Percentiles rank a stretch among this genome's conserved stretches.
Conservation (phyloP, 2,888 invertebrate genomes). For the Calliscelio sp. region DNA sequence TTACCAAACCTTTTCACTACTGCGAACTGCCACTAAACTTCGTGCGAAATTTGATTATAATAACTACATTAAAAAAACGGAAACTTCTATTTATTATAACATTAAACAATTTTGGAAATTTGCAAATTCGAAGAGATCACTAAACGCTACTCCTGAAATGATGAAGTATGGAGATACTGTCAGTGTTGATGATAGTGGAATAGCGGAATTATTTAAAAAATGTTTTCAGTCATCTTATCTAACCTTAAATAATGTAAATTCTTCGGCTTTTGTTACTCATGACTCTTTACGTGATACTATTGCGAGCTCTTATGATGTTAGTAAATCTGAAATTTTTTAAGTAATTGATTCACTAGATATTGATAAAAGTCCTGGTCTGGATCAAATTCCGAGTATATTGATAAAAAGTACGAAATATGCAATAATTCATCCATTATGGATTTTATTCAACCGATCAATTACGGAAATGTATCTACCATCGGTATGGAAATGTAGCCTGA, state of each 20-base stretch:
- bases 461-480: neutral
- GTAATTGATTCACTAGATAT: slow-evolving; percentile 1
- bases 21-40: neutral
- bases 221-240: slow-evolving; percentile 8
- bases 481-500: slow-evolving; percentile 22
- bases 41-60: neutral
- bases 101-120: slow-evolving; percentile 14
- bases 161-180: no score
- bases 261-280: no score
- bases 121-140: slow-evolving; percentile 6
- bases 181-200: neutral
- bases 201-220: neutral
- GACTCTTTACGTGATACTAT: no score
- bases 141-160: no score
- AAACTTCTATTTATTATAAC: neutral
- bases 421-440: neutral
- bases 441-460: slow-evolving; percentile 13
- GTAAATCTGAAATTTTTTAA: neutral
- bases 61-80: slow-evolving; percentile 1
- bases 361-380: slow-evolving; percentile 6
- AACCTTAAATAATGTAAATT: neutral
- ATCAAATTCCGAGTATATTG: neutral
- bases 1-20: slow-evolving; percentile 8
- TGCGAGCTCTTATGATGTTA: no score
- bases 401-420: neutral